Evolutionary conservation across 23 tunicate genomes (phyloP).

Genomic region (Phallusia fumigata): DNA sequence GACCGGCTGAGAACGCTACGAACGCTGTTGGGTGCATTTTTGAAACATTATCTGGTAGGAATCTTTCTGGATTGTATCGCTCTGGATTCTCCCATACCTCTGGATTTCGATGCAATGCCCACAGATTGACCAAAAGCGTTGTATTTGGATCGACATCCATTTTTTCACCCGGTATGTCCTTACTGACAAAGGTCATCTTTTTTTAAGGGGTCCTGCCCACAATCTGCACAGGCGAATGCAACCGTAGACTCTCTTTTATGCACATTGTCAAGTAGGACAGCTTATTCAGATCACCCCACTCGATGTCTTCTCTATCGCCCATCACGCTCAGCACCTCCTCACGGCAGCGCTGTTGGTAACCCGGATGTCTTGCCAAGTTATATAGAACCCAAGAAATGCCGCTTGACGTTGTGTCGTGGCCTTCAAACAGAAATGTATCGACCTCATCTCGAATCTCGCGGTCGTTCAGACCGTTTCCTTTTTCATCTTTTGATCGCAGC

Average conservation of each 20-base stretch:
- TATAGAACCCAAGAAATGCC: slow-evolving; percentile 32
- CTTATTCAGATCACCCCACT: slow-evolving; percentile 47
- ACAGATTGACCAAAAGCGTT: not conserved
- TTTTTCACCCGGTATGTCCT: not conserved
- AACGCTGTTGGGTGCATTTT: slow-evolving; percentile 28
- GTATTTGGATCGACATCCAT: not conserved
- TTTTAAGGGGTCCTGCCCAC: slow-evolving; percentile 23
- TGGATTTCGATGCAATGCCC: slow-evolving; percentile 30
- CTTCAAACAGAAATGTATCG: slow-evolving; percentile 73
- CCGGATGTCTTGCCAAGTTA: slow-evolving; percentile 34
- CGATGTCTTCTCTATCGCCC: slow-evolving; percentile 10
- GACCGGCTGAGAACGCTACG: slow-evolving; percentile 41
- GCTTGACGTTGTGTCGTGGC: slow-evolving; percentile 79
- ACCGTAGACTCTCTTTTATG: slow-evolving; percentile 68
- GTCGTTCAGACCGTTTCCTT: slow-evolving; percentile 54
- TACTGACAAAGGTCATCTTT: slow-evolving; percentile 8
- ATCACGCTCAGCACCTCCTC: slow-evolving; percentile 20
- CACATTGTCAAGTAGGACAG: slow-evolving; percentile 59
- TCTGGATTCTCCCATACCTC: slow-evolving; percentile 42
- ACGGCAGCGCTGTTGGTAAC: slow-evolving; percentile 21
- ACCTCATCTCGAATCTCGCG: slow-evolving; percentile 71
- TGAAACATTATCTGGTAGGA: slow-evolving; percentile 26
- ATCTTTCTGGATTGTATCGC: slow-evolving; percentile 34
- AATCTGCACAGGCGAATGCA: slow-evolving; percentile 53
- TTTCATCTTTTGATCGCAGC: slow-evolving; percentile 48